Conservation (phyloP, 2,113 vertebrate species). For the Pseudopodoces humilis region DNA sequence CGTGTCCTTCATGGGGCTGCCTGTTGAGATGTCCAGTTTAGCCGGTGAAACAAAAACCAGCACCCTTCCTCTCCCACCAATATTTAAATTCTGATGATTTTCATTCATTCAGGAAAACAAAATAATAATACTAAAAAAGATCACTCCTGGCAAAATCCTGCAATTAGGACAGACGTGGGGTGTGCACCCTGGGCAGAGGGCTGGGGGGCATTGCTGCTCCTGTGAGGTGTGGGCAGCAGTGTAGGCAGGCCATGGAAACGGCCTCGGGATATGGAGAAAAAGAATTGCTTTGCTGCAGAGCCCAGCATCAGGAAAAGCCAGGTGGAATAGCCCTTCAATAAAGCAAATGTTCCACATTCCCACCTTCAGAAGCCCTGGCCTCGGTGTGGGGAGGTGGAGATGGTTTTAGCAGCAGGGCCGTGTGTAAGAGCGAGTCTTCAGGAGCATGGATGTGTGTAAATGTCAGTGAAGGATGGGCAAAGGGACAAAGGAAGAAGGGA, state of each 20-base stretch:
- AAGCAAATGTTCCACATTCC: not conserved
- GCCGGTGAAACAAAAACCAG: not conserved
- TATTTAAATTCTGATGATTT: not conserved
- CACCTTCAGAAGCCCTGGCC: not conserved
- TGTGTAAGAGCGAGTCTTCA: accelerated
- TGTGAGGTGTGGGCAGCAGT: accelerated
- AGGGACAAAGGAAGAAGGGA: not conserved
- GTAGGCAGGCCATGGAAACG: not conserved
- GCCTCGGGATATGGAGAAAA: not conserved
- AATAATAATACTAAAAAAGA: not conserved
- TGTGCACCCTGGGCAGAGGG: not conserved
- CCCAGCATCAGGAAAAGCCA: not conserved
- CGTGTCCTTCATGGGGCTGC: accelerated
- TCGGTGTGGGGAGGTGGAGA: not conserved
- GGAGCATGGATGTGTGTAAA: accelerated
- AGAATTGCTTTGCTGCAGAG: slow-evolving; percentile 8
- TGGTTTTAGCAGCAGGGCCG: not conserved
- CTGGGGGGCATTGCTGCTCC: not conserved
- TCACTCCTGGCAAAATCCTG: not conserved
- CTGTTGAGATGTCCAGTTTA: not conserved
- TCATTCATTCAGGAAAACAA: not conserved
- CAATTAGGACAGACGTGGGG: not conserved
- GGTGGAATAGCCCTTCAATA: not conserved
- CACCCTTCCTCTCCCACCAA: not conserved
- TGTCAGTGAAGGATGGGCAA: not conserved